Percentiles rank a stretch among this genome's conserved stretches.
Evolutionary conservation across 2,888 invertebrate genomes (phyloP).

Genomic region (Latrodectus hesperus): DNA sequence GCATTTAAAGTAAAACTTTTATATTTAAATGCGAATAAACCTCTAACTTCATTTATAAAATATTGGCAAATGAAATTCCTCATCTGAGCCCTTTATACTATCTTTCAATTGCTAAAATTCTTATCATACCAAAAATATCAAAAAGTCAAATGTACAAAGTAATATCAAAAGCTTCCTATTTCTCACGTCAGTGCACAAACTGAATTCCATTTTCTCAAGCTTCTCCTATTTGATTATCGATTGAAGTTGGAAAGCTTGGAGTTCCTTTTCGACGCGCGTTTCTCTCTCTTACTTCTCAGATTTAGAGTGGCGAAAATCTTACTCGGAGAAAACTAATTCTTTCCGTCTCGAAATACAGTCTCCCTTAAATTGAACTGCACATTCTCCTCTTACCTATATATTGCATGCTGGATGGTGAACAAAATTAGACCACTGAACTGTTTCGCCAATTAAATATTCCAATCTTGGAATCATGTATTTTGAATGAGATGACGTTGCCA

Average conservation of each 20-base stretch:
- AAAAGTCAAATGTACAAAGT: no score
- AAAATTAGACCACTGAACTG: slow-evolving; percentile 41
- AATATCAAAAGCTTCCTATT: not conserved
- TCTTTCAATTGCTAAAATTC: no score
- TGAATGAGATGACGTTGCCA: slow-evolving; percentile 44
- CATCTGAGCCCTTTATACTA: no score
- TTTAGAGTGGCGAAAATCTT: slow-evolving; percentile 9
- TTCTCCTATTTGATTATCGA: not conserved
- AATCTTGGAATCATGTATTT: slow-evolving; percentile 54
- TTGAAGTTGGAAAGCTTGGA: not conserved
- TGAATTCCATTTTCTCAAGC: not conserved
- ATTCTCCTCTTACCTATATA: not conserved
- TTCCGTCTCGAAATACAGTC: slow-evolving; percentile 18
- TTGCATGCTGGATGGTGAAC: slow-evolving; percentile 41
- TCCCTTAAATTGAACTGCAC: not conserved
- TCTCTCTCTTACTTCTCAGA: not conserved
- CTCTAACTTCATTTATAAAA: no score
- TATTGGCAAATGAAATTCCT: no score
- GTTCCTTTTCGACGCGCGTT: not conserved
- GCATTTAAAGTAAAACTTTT: no score
- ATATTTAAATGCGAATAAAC: no score
- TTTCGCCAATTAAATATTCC: slow-evolving; percentile 46
- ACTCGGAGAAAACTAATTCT: not conserved
- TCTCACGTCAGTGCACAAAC: not conserved
- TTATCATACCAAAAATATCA: no score